These are phyloP conservation scores for Tapera naevia DNA, from an alignment of 2,797 vertebrate genomes.

Conservation along the genomic window DNA sequence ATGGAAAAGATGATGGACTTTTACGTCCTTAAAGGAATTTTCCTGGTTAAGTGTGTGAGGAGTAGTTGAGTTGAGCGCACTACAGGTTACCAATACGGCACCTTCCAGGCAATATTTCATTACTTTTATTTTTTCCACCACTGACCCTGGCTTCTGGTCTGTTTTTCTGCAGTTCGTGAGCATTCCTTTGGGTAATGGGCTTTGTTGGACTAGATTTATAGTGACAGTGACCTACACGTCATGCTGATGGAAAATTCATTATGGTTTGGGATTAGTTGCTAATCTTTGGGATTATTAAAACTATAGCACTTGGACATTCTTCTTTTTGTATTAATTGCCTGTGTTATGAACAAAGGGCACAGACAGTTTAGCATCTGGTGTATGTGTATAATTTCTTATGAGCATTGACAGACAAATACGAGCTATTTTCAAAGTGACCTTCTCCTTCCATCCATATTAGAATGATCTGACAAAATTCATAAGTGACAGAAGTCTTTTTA, in stretches of 20 bases:
- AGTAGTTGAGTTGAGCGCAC: background rate
- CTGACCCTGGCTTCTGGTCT: background rate
- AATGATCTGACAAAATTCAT: conserved; percentile 62
- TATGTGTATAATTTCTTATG: background rate
- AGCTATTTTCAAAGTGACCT: conserved; percentile 62
- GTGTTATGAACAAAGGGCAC: conserved; percentile 27
- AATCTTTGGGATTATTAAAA: conserved; percentile 59
- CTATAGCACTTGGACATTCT: conserved; percentile 28
- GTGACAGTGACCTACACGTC: conserved; percentile 10
- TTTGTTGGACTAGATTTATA: conserved; percentile 22
- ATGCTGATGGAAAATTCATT: conserved; percentile 65
- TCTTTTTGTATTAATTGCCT: conserved; percentile 55
- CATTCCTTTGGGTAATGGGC: conserved; percentile 12
- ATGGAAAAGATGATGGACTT: background rate
- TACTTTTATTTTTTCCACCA: background rate
- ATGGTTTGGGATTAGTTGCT: conserved; percentile 51
- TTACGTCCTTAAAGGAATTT: background rate
- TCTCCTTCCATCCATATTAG: conserved; percentile 39
- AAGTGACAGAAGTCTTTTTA: conserved; percentile 65
- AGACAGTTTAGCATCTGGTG: conserved; percentile 36
- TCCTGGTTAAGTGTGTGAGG: background rate
- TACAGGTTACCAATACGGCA: background rate
- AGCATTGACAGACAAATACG: conserved; percentile 25
- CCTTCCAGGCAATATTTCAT: background rate
- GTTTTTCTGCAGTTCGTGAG: background rate